phyloP scores from a whole-genome alignment of 23 tunicate species.

The Styela plicata region DNA sequence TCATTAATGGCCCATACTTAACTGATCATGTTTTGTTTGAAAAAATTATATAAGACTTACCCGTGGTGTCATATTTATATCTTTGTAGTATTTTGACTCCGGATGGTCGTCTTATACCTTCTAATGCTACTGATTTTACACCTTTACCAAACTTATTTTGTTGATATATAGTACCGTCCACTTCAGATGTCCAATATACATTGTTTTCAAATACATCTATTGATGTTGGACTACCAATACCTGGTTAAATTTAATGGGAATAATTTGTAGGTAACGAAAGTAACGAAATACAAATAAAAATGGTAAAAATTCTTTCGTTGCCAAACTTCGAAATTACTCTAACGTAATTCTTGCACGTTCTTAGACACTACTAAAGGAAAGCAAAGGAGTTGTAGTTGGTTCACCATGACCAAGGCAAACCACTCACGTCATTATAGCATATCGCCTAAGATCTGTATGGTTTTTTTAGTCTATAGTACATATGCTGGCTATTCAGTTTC shows the following conservation, averaged over 20 bases:
- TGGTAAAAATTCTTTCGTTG: neutral
- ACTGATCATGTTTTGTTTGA: too few relatives aligned
- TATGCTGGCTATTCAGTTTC: too few relatives aligned
- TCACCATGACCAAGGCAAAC: too few relatives aligned
- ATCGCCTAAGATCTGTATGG: too few relatives aligned
- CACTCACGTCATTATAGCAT: too few relatives aligned
- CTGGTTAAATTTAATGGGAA: too few relatives aligned
- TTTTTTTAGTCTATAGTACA: too few relatives aligned
- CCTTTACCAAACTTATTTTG: constrained; percentile 76
- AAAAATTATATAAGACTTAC: constrained; percentile 30
- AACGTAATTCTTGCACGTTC: too few relatives aligned
- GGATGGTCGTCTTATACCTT: constrained; percentile 53
- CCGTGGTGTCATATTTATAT: constrained; percentile 36
- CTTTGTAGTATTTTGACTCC: constrained; percentile 56
- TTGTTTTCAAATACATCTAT: constrained; percentile 75
- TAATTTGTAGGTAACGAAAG: too few relatives aligned
- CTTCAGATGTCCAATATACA: constrained; percentile 70
- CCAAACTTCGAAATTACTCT: neutral
- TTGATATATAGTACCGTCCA: constrained; percentile 37
- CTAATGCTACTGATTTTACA: constrained; percentile 19
- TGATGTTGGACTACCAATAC: constrained; percentile 44
- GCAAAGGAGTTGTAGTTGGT: too few relatives aligned
- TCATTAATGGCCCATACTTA: too few relatives aligned
- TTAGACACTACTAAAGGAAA: too few relatives aligned
- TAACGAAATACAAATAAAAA: neutral